These are phyloP conservation scores for Pseudomyrmex pallidus DNA, from an alignment of 1,140 invertebrate genomes.

Conservation along the genomic window DNA sequence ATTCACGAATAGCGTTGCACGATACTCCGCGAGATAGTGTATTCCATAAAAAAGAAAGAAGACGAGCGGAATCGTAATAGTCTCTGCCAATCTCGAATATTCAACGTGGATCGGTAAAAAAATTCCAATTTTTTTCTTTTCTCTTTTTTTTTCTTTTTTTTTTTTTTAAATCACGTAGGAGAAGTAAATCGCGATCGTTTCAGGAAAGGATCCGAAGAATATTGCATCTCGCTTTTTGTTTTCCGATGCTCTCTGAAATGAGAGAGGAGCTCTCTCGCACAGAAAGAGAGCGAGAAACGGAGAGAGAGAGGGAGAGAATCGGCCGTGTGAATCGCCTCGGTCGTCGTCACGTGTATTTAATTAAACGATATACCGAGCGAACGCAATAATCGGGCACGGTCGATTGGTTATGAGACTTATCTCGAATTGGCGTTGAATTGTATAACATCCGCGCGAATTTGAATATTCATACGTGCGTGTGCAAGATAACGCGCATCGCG, in stretches of 20 bases:
- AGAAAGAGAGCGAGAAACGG: neutral
- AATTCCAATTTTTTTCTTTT: neutral
- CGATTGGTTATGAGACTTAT: conserved; percentile 73
- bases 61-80: conserved; percentile 13
- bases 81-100: conserved; percentile 11
- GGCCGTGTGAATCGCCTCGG: conserved; percentile 22
- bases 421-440: conserved; percentile 60
- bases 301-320: neutral
- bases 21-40: conserved; percentile 7
- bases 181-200: conserved; percentile 29
- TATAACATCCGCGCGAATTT: conserved; percentile 57
- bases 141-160: too few relatives aligned
- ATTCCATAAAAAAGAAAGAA: conserved; percentile 33
- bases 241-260: neutral
- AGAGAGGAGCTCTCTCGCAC: too few relatives aligned
- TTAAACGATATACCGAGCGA: conserved; percentile 64
- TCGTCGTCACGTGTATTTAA: conserved; percentile 63
- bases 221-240: neutral
- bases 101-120: conserved; percentile 13
- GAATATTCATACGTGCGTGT: conserved; percentile 62
- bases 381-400: conserved; percentile 64
- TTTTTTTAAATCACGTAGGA: conserved; percentile 24
- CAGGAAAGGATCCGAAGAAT: neutral
- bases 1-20: conserved; percentile 37
- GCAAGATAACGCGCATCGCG: conserved; percentile 51